Evolutionary conservation across 2,888 invertebrate genomes (phyloP).

Genomic region (Cryptocephalus primarius): DNA sequence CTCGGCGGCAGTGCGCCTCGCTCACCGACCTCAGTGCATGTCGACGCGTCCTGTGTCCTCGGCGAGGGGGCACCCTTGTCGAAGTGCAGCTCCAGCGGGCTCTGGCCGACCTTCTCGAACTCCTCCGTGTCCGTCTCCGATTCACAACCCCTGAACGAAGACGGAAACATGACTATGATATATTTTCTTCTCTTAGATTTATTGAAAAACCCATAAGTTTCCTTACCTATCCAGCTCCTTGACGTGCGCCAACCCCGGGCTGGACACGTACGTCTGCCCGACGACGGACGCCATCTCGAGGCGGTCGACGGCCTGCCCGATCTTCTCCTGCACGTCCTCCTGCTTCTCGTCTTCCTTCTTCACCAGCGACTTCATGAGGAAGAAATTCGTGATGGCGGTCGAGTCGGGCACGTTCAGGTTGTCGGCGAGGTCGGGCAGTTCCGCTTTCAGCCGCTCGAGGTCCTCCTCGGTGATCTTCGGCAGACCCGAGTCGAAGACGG

Average conservation of each 20-base stretch:
- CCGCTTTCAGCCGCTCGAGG: constrained; percentile 50
- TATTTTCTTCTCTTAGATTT: too few relatives aligned
- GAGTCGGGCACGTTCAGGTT: constrained; percentile 59
- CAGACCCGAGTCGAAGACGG: constrained; percentile 51
- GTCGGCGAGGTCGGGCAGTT: constrained; percentile 53
- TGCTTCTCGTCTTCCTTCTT: constrained; percentile 20
- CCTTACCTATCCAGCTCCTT: constrained; percentile 35
- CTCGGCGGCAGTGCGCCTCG: constrained; percentile 30
- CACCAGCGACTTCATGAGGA: constrained; percentile 31
- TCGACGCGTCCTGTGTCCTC: constrained; percentile 41
- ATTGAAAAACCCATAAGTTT: too few relatives aligned
- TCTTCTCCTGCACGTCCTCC: constrained; percentile 3
- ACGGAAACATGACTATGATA: too few relatives aligned
- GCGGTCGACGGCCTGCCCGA: constrained; percentile 13
- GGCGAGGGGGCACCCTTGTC: constrained; percentile 34
- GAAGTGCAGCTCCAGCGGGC: constrained; percentile 39
- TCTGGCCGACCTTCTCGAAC: constrained; percentile 67
- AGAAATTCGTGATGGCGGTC: constrained; percentile 60
- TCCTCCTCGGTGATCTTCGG: constrained; percentile 35
- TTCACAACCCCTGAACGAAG: constrained; percentile 59
- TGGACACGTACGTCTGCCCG: constrained; percentile 25
- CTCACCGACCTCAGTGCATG: constrained; percentile 48
- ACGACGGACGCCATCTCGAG: constrained; percentile 32
- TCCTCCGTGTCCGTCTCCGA: constrained; percentile 75
- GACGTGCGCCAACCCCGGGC: constrained; percentile 30